phyloP scores from a whole-genome alignment of 2,113 vertebrate species.

The Callaeas wilsoni region DNA sequence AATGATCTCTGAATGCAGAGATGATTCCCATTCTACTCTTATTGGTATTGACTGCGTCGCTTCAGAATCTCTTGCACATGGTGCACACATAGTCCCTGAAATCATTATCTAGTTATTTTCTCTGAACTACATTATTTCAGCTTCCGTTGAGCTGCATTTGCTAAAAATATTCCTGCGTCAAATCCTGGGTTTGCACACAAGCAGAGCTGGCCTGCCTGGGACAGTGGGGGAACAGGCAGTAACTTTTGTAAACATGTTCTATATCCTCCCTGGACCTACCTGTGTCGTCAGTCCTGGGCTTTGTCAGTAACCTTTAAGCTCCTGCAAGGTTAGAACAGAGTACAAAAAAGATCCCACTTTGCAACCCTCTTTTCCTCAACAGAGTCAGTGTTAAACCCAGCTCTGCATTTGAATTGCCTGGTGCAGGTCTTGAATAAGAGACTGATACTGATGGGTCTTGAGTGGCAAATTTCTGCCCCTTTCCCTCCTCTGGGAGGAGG shows the following conservation, averaged over 20 bases:
- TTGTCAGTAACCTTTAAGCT: background rate
- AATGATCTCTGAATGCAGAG: background rate
- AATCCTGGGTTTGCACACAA: fast-evolving
- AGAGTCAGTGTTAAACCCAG: background rate
- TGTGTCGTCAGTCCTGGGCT: background rate
- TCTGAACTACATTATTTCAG: background rate
- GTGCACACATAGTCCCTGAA: background rate
- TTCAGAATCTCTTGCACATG: background rate
- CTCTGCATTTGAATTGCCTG: background rate
- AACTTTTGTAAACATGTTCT: background rate
- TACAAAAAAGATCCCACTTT: background rate
- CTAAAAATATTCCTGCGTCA: background rate
- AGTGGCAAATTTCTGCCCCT: background rate
- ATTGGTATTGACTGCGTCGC: background rate
- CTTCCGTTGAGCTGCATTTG: background rate
- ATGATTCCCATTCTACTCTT: background rate
- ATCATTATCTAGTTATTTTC: background rate
- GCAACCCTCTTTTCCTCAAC: background rate
- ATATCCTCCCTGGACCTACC: background rate
- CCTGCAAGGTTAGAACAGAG: background rate
- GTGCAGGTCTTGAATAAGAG: background rate
- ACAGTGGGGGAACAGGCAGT: background rate
- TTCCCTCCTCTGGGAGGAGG: background rate
- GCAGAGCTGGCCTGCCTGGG: background rate
- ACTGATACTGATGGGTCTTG: background rate